A percentile compares a stretch with the other conserved stretches of the same genome.
Conservation (phyloP, 2,113 vertebrate genomes). For the Burhinus oedicnemus region DNA sequence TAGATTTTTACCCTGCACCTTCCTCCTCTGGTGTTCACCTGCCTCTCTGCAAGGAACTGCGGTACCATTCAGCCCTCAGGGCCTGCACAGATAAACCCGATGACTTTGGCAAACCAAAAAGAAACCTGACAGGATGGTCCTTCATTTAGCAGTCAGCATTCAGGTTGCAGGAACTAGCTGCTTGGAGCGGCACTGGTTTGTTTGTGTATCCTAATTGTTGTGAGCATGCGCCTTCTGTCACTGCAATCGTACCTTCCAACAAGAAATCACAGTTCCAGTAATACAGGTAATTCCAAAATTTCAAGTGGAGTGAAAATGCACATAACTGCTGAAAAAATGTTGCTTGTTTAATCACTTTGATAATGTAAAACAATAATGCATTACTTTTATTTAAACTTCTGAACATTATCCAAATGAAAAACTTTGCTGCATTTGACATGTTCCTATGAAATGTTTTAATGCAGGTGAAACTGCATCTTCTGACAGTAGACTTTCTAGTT, state of each 20-base stretch:
- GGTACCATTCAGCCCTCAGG: neutral
- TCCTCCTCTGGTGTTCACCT: neutral
- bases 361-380: neutral
- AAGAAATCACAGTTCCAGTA: neutral
- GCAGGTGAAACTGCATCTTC: neutral
- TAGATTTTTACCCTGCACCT: neutral
- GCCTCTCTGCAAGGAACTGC: neutral
- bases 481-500: neutral
- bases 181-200: neutral
- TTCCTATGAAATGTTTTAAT: neutral
- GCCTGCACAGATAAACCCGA: neutral
- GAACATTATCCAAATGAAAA: neutral
- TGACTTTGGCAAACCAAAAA: neutral
- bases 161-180: neutral
- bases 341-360: neutral
- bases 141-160: neutral
- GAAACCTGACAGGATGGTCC: neutral
- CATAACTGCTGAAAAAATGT: neutral
- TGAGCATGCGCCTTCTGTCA: neutral
- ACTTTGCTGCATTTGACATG: neutral
- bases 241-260: neutral
- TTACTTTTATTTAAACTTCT: neutral
- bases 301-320: neutral
- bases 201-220: neutral
- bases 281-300: neutral